phyloP scores from a whole-genome alignment of 2,888 invertebrate species.

The Stenchaetothrips biformis region DNA sequence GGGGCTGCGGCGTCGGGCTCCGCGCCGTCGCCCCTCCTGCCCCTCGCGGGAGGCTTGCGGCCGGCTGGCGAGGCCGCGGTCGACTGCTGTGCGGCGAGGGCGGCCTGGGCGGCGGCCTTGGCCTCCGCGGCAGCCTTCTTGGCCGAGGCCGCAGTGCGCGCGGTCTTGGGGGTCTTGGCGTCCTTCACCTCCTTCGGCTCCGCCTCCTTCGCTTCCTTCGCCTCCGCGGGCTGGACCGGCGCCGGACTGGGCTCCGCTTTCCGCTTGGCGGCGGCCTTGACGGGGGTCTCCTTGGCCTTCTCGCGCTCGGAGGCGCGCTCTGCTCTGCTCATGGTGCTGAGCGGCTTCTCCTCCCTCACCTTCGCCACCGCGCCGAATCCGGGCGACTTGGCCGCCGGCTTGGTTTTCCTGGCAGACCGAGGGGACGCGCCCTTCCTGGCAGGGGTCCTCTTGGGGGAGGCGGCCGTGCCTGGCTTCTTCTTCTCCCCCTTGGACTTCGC shows the following conservation, averaged over 20 bases:
- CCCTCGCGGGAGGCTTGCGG: slow-evolving; percentile 35
- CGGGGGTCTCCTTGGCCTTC: slow-evolving; percentile 32
- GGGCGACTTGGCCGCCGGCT: slow-evolving; percentile 25
- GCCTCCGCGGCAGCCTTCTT: slow-evolving; percentile 41
- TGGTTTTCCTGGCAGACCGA: slow-evolving; percentile 29
- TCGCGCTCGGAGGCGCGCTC: slow-evolving; percentile 29
- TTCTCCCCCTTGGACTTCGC: slow-evolving; percentile 41
- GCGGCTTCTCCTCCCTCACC: slow-evolving; percentile 26
- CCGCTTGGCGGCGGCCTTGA: slow-evolving; percentile 22
- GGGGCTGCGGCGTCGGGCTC: not conserved
- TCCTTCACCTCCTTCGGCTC: slow-evolving; percentile 32
- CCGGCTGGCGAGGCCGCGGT: slow-evolving; percentile 29
- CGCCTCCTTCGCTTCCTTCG: slow-evolving; percentile 31
- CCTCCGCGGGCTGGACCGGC: slow-evolving; percentile 35
- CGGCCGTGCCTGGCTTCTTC: slow-evolving; percentile 39
- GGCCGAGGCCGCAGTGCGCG: slow-evolving; percentile 34
- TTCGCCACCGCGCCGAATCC: slow-evolving; percentile 27
- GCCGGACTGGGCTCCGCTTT: slow-evolving; percentile 17
- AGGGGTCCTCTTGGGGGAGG: slow-evolving; percentile 30
- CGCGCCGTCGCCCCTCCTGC: slow-evolving; percentile 26
- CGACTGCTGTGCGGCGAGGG: slow-evolving; percentile 43
- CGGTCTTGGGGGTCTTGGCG: slow-evolving; percentile 39
- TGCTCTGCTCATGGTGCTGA: not conserved
- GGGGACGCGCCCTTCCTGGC: slow-evolving; percentile 15
- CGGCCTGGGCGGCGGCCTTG: slow-evolving; percentile 42